These are phyloP conservation scores for Eupeodes latifasciatus DNA, from an alignment of 2,888 invertebrate species.

Conservation along the genomic window DNA sequence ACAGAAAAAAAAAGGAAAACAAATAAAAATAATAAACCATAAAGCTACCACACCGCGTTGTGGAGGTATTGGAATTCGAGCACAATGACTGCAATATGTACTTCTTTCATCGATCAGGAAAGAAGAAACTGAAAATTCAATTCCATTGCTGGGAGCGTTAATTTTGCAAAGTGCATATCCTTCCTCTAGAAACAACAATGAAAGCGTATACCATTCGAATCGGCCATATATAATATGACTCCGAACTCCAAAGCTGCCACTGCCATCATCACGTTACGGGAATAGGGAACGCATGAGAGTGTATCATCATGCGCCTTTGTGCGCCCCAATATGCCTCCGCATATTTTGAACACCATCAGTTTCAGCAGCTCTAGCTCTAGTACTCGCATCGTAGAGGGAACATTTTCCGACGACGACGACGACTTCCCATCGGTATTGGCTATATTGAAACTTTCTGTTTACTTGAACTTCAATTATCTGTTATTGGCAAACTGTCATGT, in stretches of 20 bases:
- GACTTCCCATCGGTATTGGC: constrained; percentile 65
- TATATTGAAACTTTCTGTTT: constrained; percentile 76
- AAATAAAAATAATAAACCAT: constrained; percentile 26
- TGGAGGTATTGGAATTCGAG: constrained; percentile 10
- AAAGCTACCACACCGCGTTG: neutral
- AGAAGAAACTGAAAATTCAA: constrained; percentile 58
- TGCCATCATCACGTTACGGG: no score
- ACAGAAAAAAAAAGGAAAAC: neutral
- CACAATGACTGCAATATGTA: constrained; percentile 38
- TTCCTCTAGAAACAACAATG: constrained; percentile 65
- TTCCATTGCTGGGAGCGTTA: constrained; percentile 69
- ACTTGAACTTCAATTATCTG: constrained; percentile 77
- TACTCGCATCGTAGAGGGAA: neutral
- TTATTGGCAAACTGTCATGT: constrained; percentile 77
- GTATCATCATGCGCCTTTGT: constrained; percentile 36
- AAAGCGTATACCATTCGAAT: constrained; percentile 40
- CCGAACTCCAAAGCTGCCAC: constrained; percentile 12
- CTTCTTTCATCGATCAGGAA: constrained; percentile 41
- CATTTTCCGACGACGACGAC: constrained; percentile 21
- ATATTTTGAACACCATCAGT: neutral
- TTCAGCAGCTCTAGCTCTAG: neutral
- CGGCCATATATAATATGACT: constrained; percentile 35
- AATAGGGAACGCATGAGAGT: constrained; percentile 35
- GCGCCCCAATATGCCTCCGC: constrained; percentile 18
- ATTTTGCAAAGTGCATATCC: constrained; percentile 75